A percentile compares a stretch with the other conserved stretches of the same genome.
phyloP scores from a whole-genome alignment of 2,888 invertebrate genomes.

The Eupithecia pulchellata region DNA sequence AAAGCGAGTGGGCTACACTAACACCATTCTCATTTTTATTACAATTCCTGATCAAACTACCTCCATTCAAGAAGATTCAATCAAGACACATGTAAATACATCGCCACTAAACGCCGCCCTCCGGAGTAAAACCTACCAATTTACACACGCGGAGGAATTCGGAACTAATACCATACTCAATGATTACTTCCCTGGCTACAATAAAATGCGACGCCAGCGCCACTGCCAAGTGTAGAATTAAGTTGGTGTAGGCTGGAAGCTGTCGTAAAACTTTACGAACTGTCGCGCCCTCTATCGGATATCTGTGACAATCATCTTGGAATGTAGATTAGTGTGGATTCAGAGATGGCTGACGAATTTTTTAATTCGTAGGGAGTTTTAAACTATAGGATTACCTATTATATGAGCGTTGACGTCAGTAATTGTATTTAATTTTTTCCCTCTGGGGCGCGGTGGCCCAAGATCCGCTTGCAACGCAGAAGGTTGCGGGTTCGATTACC shows the following conservation, averaged over 20 bases:
- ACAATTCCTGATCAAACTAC: conserved; percentile 7
- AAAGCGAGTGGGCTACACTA: not conserved
- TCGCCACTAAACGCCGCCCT: conserved; percentile 44
- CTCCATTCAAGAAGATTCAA: conserved; percentile 36
- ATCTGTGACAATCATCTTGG: conserved; percentile 80
- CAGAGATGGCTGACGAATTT: conserved; percentile 28
- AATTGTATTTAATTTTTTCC: too few relatives aligned
- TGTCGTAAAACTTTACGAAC: conserved; percentile 84
- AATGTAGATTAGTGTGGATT: conserved; percentile 52
- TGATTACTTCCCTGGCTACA: not conserved
- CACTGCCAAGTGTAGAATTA: not conserved
- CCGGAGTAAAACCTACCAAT: not conserved
- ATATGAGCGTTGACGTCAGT: too few relatives aligned
- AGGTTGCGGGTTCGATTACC: too few relatives aligned
- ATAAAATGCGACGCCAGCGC: conserved; percentile 10
- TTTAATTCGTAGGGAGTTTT: not conserved
- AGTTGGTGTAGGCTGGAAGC: conserved; percentile 56
- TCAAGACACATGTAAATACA: conserved; percentile 43
- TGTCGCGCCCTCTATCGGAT: conserved; percentile 71
- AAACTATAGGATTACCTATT: too few relatives aligned
- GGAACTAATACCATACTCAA: not conserved
- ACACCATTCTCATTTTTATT: conserved; percentile 11
- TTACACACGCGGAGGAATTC: not conserved
- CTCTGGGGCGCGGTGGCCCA: too few relatives aligned
- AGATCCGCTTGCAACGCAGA: too few relatives aligned